Percentiles rank a stretch among this genome's conserved stretches.
Evolutionary conservation across 2,113 vertebrate genomes (phyloP).

Genomic region (Pedionomus torquatus): DNA sequence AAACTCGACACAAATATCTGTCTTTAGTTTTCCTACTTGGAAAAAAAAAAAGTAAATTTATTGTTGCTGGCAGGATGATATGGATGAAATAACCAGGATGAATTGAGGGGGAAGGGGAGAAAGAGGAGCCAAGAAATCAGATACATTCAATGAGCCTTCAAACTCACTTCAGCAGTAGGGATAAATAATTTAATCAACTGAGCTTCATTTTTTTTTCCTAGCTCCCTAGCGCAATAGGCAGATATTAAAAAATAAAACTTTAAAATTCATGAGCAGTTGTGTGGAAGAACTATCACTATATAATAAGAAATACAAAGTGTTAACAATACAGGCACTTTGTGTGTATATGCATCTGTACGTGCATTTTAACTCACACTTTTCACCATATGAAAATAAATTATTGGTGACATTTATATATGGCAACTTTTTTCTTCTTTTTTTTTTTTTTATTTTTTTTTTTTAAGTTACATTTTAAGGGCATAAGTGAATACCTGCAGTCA

Average conservation of each 20-base stretch:
- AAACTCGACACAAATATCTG: slow-evolving; percentile 69
- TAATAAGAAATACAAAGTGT: slow-evolving; percentile 48
- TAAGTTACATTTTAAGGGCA: background rate
- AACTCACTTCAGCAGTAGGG: slow-evolving; percentile 74
- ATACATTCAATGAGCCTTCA: slow-evolving; percentile 82
- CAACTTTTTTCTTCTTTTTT: background rate
- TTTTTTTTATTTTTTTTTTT: background rate
- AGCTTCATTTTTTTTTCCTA: slow-evolving; percentile 64
- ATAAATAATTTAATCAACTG: slow-evolving; percentile 82
- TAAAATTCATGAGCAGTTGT: slow-evolving; percentile 74
- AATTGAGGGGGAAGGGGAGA: slow-evolving; percentile 63
- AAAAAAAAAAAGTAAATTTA: slow-evolving; percentile 68
- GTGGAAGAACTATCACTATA: slow-evolving; percentile 41
- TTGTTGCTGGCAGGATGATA: slow-evolving; percentile 77
- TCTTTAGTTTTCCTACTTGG: slow-evolving; percentile 77
- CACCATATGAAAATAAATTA: slow-evolving; percentile 7
- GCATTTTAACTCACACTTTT: slow-evolving; percentile 19
- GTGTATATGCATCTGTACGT: background rate
- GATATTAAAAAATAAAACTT: slow-evolving; percentile 80
- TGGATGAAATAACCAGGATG: slow-evolving; percentile 75
- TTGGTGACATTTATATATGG: slow-evolving; percentile 6
- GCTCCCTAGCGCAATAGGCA: slow-evolving; percentile 67
- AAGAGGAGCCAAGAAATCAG: slow-evolving; percentile 70
- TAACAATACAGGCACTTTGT: background rate
- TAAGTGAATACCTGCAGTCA: background rate